These are phyloP conservation scores for Cylindroiulus punctatus DNA, from an alignment of 2,888 invertebrate species.

Conservation along the genomic window DNA sequence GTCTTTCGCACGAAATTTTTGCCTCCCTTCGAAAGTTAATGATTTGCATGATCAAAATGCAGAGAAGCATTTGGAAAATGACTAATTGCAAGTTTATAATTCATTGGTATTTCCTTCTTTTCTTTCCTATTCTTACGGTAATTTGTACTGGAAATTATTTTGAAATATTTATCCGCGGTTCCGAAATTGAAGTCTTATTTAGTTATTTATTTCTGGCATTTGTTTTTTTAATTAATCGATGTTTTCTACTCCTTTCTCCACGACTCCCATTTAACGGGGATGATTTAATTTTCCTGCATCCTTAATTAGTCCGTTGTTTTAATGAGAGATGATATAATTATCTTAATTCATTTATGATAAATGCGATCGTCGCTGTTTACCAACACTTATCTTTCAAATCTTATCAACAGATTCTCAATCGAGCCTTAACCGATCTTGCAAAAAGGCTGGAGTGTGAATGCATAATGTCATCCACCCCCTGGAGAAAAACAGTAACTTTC, in stretches of 20 bases:
- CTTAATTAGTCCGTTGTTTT: background rate
- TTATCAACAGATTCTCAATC: conserved; percentile 56
- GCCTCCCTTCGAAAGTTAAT: background rate
- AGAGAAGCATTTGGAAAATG: background rate
- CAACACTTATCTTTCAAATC: conserved; percentile 57
- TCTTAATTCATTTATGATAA: conserved; percentile 34
- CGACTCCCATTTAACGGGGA: background rate
- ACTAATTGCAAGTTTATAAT: background rate
- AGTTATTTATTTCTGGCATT: background rate
- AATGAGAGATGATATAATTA: conserved; percentile 7
- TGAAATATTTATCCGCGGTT: background rate
- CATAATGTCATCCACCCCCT: conserved; percentile 55
- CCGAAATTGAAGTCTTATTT: too few species aligned
- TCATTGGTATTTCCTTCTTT: background rate
- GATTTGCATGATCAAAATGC: background rate
- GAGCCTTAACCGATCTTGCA: conserved; percentile 51
- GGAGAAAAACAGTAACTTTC: conserved; percentile 58
- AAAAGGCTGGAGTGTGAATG: conserved; percentile 55
- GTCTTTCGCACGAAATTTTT: background rate
- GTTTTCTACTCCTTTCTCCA: background rate
- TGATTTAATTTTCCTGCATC: conserved; percentile 34
- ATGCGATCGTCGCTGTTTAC: conserved; percentile 47
- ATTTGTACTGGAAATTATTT: background rate
- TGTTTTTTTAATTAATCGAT: background rate
- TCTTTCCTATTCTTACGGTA: background rate